Evolutionary conservation across 2,113 vertebrate genomes (phyloP).

Genomic region (Coryphaenoides rupestris): DNA sequence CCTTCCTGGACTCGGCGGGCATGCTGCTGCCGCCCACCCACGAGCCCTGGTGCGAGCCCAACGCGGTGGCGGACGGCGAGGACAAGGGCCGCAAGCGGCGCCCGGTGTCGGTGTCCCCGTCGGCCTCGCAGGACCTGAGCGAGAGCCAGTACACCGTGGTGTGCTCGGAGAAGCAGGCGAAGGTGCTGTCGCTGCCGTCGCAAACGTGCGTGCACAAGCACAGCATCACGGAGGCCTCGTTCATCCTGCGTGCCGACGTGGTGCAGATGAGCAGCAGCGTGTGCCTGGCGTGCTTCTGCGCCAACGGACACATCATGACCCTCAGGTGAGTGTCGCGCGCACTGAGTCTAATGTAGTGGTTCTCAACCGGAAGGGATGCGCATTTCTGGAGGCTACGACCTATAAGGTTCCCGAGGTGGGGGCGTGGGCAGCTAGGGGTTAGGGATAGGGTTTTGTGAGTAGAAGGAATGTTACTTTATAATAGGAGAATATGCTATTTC

Average conservation of each 20-base stretch:
- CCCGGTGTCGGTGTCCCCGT: slow-evolving; percentile 93
- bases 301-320: slow-evolving; percentile 98
- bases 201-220: slow-evolving; percentile 95
- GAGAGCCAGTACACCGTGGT: slow-evolving; percentile 95
- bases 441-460: too few species aligned
- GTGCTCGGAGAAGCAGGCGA: slow-evolving; percentile 98
- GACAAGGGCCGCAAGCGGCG: slow-evolving; percentile 87
- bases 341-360: too few species aligned
- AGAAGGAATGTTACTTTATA: too few species aligned
- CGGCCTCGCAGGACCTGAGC: slow-evolving; percentile 91
- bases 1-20: slow-evolving; percentile 89
- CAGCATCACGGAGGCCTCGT: slow-evolving; percentile 96
- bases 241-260: slow-evolving; percentile 91
- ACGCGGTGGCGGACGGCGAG: slow-evolving; percentile 87
- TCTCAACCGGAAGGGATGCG: too few species aligned
- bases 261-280: slow-evolving; percentile 85
- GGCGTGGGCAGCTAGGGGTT: too few species aligned
- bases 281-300: slow-evolving; percentile 96
- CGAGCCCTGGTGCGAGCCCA: slow-evolving; percentile 90
- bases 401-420: too few species aligned
- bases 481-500: too few species aligned
- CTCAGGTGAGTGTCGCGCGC: slow-evolving; percentile 82
- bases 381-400: too few species aligned
- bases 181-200: slow-evolving; percentile 91
- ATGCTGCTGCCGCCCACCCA: slow-evolving; percentile 79